Conservation (phyloP, 2,113 vertebrate genomes). For the Triplophysa dalaica region DNA sequence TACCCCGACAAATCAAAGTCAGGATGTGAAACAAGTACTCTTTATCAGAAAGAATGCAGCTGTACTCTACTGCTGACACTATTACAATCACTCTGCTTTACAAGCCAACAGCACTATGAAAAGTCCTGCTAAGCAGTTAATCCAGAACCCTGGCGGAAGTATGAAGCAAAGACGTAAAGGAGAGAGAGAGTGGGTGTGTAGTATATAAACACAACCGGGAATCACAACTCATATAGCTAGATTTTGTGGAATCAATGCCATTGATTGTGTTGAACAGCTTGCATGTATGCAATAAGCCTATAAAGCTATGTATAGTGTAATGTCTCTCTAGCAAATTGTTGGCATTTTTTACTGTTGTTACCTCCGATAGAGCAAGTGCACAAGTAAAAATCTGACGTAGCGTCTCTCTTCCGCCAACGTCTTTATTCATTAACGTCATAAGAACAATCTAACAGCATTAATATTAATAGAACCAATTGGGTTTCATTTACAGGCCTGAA, state of each 20-base stretch:
- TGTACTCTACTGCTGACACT: constrained; percentile 46
- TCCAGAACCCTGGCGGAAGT: constrained; percentile 58
- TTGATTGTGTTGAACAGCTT: constrained; percentile 78
- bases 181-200: constrained; percentile 55
- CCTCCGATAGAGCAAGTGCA: constrained; percentile 47
- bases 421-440: constrained; percentile 88
- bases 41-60: constrained; percentile 66
- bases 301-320: constrained; percentile 66
- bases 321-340: constrained; percentile 74
- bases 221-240: constrained; percentile 69
- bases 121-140: constrained; percentile 59
- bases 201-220: constrained; percentile 68
- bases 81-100: constrained; percentile 49
- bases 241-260: constrained; percentile 72
- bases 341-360: constrained; percentile 68
- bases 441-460: constrained; percentile 85
- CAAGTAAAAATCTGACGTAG: constrained; percentile 73
- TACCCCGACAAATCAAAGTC: constrained; percentile 45
- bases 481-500: constrained; percentile 83
- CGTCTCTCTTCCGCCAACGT: constrained; percentile 80
- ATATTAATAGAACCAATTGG: constrained; percentile 88
- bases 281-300: constrained; percentile 77
- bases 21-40: constrained; percentile 56
- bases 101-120: constrained; percentile 48
- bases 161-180: constrained; percentile 39